These are phyloP conservation scores for Drosophila bipectinata DNA, from an alignment of 1,140 invertebrate species.

Conservation along the genomic window DNA sequence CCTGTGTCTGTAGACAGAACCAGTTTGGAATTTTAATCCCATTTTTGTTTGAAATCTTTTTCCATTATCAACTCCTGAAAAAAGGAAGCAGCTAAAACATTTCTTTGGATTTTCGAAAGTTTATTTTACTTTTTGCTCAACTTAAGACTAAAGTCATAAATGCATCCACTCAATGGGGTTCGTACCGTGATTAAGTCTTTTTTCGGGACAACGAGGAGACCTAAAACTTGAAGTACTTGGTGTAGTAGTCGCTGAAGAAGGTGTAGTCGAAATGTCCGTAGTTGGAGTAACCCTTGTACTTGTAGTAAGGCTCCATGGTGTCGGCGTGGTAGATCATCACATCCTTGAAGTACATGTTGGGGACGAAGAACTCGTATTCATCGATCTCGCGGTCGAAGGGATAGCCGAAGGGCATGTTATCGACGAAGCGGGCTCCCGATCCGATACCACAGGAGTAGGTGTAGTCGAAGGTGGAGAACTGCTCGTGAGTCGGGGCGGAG, in stretches of 20 bases:
- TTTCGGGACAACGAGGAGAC: background rate
- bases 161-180: slow-evolving; percentile 28
- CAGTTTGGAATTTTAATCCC: slow-evolving; percentile 1
- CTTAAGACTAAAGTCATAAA: slow-evolving; percentile 53
- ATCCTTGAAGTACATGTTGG: slow-evolving; percentile 84
- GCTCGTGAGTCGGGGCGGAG: slow-evolving; percentile 61
- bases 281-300: slow-evolving; percentile 69
- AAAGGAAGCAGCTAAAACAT: background rate
- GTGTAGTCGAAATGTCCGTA: slow-evolving; percentile 71
- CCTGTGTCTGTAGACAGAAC: background rate
- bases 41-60: background rate
- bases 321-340: slow-evolving; percentile 70
- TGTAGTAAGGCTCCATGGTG: slow-evolving; percentile 67
- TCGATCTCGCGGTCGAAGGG: slow-evolving; percentile 84
- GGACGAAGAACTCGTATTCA: slow-evolving; percentile 81
- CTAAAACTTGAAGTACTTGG: slow-evolving; percentile 68
- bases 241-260: slow-evolving; percentile 73
- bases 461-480: slow-evolving; percentile 69
- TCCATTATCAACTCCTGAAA: background rate
- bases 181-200: slow-evolving; percentile 15
- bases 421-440: slow-evolving; percentile 68
- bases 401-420: slow-evolving; percentile 81
- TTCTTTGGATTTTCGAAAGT: slow-evolving; percentile 27
- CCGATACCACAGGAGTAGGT: slow-evolving; percentile 74
- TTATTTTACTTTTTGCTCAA: slow-evolving; percentile 71